Percentiles rank a stretch among this genome's conserved stretches.
Evolutionary conservation across 1,140 invertebrate genomes (phyloP).

Genomic region (Drosophila azteca): DNA sequence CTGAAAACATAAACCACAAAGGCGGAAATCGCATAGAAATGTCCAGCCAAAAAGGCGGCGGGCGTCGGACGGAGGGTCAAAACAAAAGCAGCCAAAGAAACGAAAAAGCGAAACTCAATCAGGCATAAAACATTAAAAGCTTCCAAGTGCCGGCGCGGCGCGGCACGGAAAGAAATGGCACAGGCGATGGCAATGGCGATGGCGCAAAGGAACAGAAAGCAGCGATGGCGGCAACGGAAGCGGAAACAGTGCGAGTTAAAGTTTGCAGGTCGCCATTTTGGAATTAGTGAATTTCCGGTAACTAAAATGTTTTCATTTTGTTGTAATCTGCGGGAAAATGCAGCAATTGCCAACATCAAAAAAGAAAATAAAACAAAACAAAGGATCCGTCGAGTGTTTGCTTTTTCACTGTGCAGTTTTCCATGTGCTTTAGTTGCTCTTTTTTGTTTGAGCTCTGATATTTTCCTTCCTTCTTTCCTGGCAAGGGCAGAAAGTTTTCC

Average conservation of each 20-base stretch:
- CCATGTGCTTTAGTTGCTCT: conserved; percentile 27
- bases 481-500: conserved; percentile 12
- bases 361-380: background rate
- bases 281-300: conserved; percentile 72
- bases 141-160: conserved; percentile 10
- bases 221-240: conserved; percentile 38
- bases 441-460: conserved; percentile 18
- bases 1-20: conserved; percentile 70
- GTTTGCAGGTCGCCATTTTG: conserved; percentile 69
- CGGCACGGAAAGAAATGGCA: conserved; percentile 44
- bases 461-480: conserved; percentile 6
- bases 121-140: conserved; percentile 77
- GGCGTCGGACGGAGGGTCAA: conserved; percentile 25
- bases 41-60: conserved; percentile 31
- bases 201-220: conserved; percentile 15
- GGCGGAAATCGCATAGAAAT: conserved; percentile 58
- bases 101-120: conserved; percentile 74
- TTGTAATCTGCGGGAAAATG: conserved; percentile 32
- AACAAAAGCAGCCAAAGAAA: conserved; percentile 62
- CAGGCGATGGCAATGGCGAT: conserved; percentile 21
- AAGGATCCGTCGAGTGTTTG: background rate
- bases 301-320: conserved; percentile 66
- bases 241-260: conserved; percentile 62
- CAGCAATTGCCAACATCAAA: conserved; percentile 38
- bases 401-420: conserved; percentile 4